Evolutionary conservation across 2,797 vertebrate species (phyloP).

Genomic region (Crocidura indochinensis): DNA sequence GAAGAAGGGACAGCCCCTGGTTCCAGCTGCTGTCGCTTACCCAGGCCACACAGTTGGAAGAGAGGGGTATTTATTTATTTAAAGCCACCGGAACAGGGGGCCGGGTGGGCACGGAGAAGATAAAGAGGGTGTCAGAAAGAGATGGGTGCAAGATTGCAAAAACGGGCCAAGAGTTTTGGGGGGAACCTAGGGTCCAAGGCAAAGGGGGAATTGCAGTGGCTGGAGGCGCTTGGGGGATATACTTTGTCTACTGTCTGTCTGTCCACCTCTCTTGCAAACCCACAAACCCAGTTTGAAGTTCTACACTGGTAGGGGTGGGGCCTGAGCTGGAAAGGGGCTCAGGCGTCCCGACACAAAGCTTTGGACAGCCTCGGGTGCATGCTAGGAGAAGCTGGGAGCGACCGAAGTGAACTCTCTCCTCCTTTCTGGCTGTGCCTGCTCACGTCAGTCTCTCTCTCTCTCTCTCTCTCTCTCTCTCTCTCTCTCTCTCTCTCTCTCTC

Average conservation of each 20-base stretch:
- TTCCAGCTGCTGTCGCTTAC: slow-evolving; percentile 50
- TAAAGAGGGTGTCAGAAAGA: not conserved
- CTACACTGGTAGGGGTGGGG: slow-evolving; percentile 43
- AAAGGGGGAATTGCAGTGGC: slow-evolving; percentile 31
- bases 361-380: slow-evolving; percentile 18
- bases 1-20: slow-evolving; percentile 42
- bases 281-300: not conserved
- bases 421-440: not conserved
- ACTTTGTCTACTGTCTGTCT: slow-evolving; percentile 42
- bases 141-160: not conserved
- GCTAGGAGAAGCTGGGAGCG: not conserved
- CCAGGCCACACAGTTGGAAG: slow-evolving; percentile 50
- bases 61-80: slow-evolving; percentile 59
- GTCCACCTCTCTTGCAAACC: not conserved
- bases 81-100: slow-evolving; percentile 59
- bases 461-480: not conserved
- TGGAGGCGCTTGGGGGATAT: not conserved
- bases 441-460: slow-evolving; percentile 55
- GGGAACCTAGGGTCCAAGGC: not conserved
- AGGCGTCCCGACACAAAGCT: slow-evolving; percentile 77
- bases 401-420: slow-evolving; percentile 64
- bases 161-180: not conserved
- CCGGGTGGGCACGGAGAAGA: slow-evolving; percentile 6
- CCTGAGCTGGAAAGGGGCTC: slow-evolving; percentile 2
- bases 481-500: not conserved